A percentile compares a stretch with the other conserved stretches of the same genome.
Conservation (phyloP, 2,888 invertebrate genomes). For the Toxonevra muliebris region DNA sequence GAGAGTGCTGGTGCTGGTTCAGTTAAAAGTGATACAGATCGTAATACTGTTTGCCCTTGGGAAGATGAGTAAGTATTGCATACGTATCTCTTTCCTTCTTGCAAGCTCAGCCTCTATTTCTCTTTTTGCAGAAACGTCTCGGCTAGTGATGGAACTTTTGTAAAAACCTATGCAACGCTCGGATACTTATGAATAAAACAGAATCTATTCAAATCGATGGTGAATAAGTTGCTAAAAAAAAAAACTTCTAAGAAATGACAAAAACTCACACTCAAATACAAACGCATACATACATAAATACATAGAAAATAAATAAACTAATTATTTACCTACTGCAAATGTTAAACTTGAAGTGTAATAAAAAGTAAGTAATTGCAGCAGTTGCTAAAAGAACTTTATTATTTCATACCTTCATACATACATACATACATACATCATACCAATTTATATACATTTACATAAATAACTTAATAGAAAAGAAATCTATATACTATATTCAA, state of each 20-base stretch:
- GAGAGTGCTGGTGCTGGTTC: slow-evolving; percentile 33
- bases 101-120: slow-evolving; percentile 2
- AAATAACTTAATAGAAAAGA: neutral
- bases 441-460: neutral
- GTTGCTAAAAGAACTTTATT: neutral
- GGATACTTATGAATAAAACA: slow-evolving; percentile 81
- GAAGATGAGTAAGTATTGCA: slow-evolving; percentile 89
- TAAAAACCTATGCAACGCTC: slow-evolving; percentile 92
- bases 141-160: slow-evolving; percentile 88
- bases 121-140: slow-evolving; percentile 73
- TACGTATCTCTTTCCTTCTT: neutral
- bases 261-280: slow-evolving; percentile 13
- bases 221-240: slow-evolving; percentile 48
- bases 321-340: neutral
- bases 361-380: no score
- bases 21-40: slow-evolving; percentile 64
- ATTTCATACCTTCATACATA: neutral
- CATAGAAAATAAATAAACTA: neutral
- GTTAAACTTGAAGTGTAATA: no score
- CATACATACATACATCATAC: neutral
- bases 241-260: slow-evolving; percentile 47
- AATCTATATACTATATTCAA: slow-evolving; percentile 4
- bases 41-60: slow-evolving; percentile 92
- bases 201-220: slow-evolving; percentile 46
- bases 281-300: neutral